Base-by-base conservation (phyloP, 35 echinoderm and acorn worm genomes). In the Acanthaster planci region DNA sequence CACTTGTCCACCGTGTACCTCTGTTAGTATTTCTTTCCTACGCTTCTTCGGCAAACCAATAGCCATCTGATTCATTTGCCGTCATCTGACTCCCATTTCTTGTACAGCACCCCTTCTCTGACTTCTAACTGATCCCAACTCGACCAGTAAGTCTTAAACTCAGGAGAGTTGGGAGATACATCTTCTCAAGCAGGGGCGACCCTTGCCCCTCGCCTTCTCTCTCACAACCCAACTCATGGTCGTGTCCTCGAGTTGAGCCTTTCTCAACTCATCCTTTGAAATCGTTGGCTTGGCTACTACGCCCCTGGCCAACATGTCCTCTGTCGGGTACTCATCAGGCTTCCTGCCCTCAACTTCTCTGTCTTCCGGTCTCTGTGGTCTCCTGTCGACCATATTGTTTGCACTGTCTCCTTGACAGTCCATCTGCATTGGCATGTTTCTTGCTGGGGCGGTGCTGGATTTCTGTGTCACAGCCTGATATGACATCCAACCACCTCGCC, bases 381-480 rank as follows among this genome's bases (percentile, higher is more conserved):
- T 56, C 53, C 22, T 56, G 14, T n/a, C 53, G 53, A n/a, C 53
- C 68, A 53, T 67, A 83, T 2, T 83, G 80, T 19, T 76, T 52
- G 54, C 60, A 84, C n/a, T 26, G 55, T 77, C 58, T 18, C 21
- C 80, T 31, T 30, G 91, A 93, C 2, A 93, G 21, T 3, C 55
- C 78, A 78, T 93, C 91, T 16, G 86, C 91, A 42, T 93, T 88
- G 3, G 36, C 81, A 26, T 93, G 86, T n/a, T 76, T 76, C 38
- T 57, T 78, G 0, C 80, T 72, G 16, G 58, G n/a, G 55, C 80
- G 19, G 53, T 87, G 90, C 35, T 82, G 39, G 5, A 92, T 77
- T 56, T 79, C 39, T 18, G 40, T 30, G 10, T 92, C 64, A 38
- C 82, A 92, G 9, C 60, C 21, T 39, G 32, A 81, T 1, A 87